phyloP scores from a whole-genome alignment of 2,888 invertebrate species.

The Melinopterus prodromus region DNA sequence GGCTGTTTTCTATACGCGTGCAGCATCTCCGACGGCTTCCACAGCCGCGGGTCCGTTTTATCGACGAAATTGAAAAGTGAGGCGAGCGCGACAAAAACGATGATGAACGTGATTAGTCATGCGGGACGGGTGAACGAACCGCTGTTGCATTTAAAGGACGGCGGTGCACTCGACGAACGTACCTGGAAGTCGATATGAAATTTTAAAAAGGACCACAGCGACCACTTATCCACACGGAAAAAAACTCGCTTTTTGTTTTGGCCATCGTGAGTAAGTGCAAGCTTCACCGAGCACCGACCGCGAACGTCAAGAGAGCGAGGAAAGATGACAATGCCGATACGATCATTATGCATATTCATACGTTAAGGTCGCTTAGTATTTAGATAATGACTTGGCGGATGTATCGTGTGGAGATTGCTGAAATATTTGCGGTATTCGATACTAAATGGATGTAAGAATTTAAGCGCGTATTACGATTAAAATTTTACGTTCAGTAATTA shows the following conservation, averaged over 20 bases:
- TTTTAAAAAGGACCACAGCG: not conserved
- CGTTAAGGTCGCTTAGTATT: conserved; percentile 7
- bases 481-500: no score
- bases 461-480: no score
- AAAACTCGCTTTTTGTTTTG: not conserved
- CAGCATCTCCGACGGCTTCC: not conserved
- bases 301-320: not conserved
- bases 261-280: not conserved
- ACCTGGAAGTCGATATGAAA: not conserved
- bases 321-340: not conserved
- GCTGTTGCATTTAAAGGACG: not conserved
- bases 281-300: not conserved
- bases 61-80: not conserved
- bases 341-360: not conserved
- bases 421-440: no score
- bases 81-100: not conserved
- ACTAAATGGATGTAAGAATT: no score
- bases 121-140: not conserved
- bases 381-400: not conserved
- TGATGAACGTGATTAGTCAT: not conserved
- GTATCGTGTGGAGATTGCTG: no score
- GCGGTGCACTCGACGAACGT: not conserved
- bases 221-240: not conserved
- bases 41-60: no score
- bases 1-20: not conserved